A percentile compares a stretch with the other conserved stretches of the same genome.
Evolutionary conservation across 2,888 invertebrate species (phyloP).

Genomic region (Tiphia femorata): DNA sequence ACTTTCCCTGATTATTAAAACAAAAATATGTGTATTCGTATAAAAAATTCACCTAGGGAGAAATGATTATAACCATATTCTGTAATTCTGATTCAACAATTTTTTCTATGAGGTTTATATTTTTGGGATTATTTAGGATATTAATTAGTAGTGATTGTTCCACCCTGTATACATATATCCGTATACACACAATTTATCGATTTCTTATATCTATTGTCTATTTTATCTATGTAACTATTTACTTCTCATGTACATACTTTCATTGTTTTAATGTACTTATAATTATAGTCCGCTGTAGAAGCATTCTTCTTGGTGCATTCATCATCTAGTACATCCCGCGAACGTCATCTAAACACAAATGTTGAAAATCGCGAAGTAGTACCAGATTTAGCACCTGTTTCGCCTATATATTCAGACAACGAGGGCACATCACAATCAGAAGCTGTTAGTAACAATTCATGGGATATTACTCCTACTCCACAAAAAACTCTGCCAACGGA

Average conservation of each 20-base stretch:
- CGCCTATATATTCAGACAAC: slow-evolving; percentile 62
- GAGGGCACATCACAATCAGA: slow-evolving; percentile 56
- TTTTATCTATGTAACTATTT: neutral
- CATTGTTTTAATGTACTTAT: too few relatives aligned
- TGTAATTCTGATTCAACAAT: too few relatives aligned
- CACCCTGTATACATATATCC: too few relatives aligned
- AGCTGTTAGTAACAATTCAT: slow-evolving; percentile 48
- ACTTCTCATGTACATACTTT: too few relatives aligned
- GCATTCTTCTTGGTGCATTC: slow-evolving; percentile 92
- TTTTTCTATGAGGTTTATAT: too few relatives aligned
- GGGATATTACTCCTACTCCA: slow-evolving; percentile 57
- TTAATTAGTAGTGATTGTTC: too few relatives aligned
- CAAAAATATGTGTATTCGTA: slow-evolving; percentile 1
- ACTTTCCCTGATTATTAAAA: neutral
- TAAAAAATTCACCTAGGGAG: neutral
- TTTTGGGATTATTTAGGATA: too few relatives aligned
- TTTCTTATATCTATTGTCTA: neutral
- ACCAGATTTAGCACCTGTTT: slow-evolving; percentile 63
- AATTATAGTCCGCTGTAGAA: slow-evolving; percentile 82
- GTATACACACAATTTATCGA: too few relatives aligned
- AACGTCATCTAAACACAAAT: slow-evolving; percentile 32
- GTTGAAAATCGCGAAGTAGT: slow-evolving; percentile 58
- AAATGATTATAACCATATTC: too few relatives aligned
- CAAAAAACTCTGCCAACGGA: slow-evolving; percentile 72
- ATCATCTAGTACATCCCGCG: slow-evolving; percentile 69